Evolutionary conservation across 2,797 vertebrate genomes (phyloP), one percentile per base, ranked within the genome.

Genomic region (Anniella stebbinsi): DNA sequence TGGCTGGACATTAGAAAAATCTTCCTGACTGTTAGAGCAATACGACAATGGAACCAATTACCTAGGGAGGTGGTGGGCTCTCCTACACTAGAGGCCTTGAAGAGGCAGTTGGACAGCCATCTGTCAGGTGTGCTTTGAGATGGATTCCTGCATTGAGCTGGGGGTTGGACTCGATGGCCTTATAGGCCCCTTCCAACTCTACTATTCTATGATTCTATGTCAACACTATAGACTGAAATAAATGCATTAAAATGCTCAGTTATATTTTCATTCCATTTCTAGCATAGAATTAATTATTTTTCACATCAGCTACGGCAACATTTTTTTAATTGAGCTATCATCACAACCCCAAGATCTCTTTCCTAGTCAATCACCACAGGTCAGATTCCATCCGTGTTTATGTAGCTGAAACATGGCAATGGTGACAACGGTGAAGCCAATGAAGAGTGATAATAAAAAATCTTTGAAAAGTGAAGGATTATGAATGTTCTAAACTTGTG

Each of bases 381-480:
- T 38, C 33, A 87, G 21, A 51, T 25, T 67, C 45, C 8, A 1
- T 48, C 1, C 73, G n/a, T 9, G 33, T 73, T 82, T 36, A 85
- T n/a, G 33, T 54, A 33, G 57, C 25, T 66, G 51, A 87, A 63
- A 63, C 70, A 76, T 41, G 7, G 5, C 30, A 66, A 17, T 66
- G 25, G 18, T 94, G 72, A 93, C 93, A 90, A 89, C 63, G 93
- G 93, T 92, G 92, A 95, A 93, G 94, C 93, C 93, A 70, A 93
- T 92, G 90, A 63, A 92, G 90, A 94, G 93, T 92, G 87, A 88
- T n/a, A 96, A 95, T 95, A 93, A 91, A 86, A n/a, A 89, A 73
- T n/a, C 80, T 87, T 86, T 94, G 88, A 95, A 93, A 94, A 94
- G 91, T n/a, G 88, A 89, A 94, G 91, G 86, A 90, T 51, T 92